Evolutionary conservation across 2,888 invertebrate species (phyloP).

Genomic region (Seira musarum): DNA sequence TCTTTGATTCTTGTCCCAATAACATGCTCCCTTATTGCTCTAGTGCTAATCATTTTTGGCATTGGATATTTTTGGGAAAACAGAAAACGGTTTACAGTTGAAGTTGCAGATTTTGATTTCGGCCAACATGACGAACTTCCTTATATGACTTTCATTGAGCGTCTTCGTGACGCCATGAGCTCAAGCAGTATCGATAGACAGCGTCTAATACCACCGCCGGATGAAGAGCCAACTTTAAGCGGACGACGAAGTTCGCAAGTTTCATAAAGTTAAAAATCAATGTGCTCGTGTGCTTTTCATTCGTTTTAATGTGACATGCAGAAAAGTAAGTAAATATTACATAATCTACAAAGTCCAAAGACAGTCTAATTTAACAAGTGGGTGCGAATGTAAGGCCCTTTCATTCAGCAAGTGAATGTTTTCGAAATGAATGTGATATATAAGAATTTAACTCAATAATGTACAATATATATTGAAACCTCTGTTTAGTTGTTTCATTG

Average conservation of each 20-base stretch:
- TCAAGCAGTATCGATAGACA: constrained; percentile 49
- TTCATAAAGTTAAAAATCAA: not conserved
- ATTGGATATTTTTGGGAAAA: constrained; percentile 81
- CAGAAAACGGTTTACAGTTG: constrained; percentile 79
- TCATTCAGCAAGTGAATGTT: too few species aligned
- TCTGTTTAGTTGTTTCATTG: too few species aligned
- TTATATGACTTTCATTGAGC: constrained; percentile 89
- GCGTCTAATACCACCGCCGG: constrained; percentile 52
- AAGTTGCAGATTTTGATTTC: constrained; percentile 94
- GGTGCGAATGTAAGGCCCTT: too few species aligned
- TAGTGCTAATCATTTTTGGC: constrained; percentile 88
- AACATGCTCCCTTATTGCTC: constrained; percentile 84
- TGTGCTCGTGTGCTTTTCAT: too few species aligned
- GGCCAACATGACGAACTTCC: constrained; percentile 87
- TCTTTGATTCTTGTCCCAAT: constrained; percentile 93
- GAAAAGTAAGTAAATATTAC: too few species aligned
- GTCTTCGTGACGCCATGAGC: constrained; percentile 83
- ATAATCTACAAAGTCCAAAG: too few species aligned
- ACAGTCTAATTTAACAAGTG: too few species aligned
- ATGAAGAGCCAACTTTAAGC: constrained; percentile 56
- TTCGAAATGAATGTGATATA: too few species aligned
- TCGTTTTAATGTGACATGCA: too few species aligned
- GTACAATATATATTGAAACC: too few species aligned
- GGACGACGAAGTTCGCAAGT: constrained; percentile 35
- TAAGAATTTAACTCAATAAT: too few species aligned